Evolutionary conservation across 2,113 vertebrate species (phyloP).

Genomic region (Vulpes ferrilata): DNA sequence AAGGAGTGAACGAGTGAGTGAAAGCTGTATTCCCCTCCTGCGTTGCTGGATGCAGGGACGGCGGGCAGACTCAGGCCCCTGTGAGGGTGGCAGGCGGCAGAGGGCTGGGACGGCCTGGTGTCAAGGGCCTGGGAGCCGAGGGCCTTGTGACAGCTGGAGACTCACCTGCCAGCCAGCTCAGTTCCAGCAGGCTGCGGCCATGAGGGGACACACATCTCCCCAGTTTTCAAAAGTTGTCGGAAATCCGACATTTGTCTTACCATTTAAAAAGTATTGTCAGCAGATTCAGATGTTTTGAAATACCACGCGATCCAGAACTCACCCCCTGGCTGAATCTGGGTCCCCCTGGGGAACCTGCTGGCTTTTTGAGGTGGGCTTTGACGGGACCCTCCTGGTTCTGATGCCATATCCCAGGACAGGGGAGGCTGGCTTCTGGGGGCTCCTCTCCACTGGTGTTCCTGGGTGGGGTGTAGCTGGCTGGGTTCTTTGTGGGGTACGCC

Average conservation of each 20-base stretch:
- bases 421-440: background rate
- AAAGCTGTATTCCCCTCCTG: background rate
- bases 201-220: accelerated
- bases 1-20: background rate
- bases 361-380: background rate
- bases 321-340: background rate
- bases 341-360: background rate
- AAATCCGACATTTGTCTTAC: background rate
- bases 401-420: no score
- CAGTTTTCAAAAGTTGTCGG: background rate
- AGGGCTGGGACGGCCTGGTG: background rate
- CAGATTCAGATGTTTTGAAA: background rate
- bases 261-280: background rate
- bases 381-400: background rate
- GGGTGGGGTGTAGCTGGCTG: background rate
- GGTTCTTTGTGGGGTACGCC: background rate
- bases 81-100: background rate
- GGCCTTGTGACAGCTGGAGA: background rate
- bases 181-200: background rate
- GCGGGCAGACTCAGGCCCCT: background rate
- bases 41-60: no score
- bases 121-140: background rate
- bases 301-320: background rate
- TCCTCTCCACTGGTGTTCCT: background rate
- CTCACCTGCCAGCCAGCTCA: no score